Evolutionary conservation across 2,888 invertebrate species (phyloP).

Genomic region (Arctia plantaginis): DNA sequence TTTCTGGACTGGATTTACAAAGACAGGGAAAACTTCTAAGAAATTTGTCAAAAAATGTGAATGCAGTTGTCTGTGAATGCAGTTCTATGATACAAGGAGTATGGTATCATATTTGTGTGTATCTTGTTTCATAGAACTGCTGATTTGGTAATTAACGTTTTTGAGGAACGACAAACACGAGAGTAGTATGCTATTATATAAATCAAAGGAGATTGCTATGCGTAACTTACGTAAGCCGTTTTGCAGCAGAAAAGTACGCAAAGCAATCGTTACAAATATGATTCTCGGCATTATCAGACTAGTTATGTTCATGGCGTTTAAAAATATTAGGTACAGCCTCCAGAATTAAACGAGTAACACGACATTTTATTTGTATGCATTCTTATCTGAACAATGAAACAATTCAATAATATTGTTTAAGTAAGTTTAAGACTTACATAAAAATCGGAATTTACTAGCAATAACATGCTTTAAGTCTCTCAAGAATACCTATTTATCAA

Average conservation of each 20-base stretch:
- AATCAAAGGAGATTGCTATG: not conserved
- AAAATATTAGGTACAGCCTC: not conserved
- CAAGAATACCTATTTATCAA: not conserved
- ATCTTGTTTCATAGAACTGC: no score
- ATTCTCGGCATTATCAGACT: not conserved
- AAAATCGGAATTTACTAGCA: not conserved
- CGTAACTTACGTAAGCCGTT: no score
- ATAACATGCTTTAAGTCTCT: not conserved
- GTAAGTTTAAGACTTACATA: no score
- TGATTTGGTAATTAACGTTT: not conserved
- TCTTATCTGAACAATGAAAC: not conserved
- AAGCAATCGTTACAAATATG: no score
- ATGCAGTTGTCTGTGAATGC: no score
- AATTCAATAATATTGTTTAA: not conserved
- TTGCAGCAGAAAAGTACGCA: no score
- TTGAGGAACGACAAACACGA: not conserved
- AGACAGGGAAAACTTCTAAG: conserved; percentile 11
- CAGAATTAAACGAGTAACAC: not conserved
- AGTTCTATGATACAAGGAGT: no score
- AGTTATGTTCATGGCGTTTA: not conserved
- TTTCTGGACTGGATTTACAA: conserved; percentile 27
- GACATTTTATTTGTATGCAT: conserved; percentile 2
- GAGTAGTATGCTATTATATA: not conserved
- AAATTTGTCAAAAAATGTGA: not conserved
- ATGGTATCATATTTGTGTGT: no score